Evolutionary conservation across 2,888 invertebrate genomes (phyloP), one percentile per base, ranked within the genome.

Genomic region (Syritta pipiens): DNA sequence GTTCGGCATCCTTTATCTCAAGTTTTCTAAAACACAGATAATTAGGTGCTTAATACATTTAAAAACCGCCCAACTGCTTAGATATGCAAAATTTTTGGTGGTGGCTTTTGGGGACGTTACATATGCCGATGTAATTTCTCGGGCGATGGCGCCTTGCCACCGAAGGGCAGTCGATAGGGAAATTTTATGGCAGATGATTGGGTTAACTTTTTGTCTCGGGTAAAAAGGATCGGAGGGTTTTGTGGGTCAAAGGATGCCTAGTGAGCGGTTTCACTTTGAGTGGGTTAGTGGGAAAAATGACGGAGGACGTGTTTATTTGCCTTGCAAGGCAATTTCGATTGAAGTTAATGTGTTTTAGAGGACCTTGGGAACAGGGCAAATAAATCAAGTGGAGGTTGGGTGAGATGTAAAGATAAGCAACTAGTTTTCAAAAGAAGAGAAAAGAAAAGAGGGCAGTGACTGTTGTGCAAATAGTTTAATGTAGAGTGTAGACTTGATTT

Each of bases 11-110:
- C 48, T 62, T 49, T 55, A 46, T 30, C 37, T 57, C 57, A 59
- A 32, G 28, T 40, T 40, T 10, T 32, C n/a, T 22, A 32, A 59
- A 57, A 40, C 55, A 22, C 48, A 35, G 48, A 67, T 67, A 67
- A 67, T 67, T 67, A 48, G 28, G 35, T 48, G 48, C 46, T 67
- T 67, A 67, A 14, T 37, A 40, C 10, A 30, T 57, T 40, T 57
- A 22, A 30, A 57, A 67, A 14, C 48, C 67, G 12, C 37, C 55
- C 57, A 57, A 55, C 46, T 40, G 55, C 46, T 30, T 10, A 6
- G 35, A 48, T 40, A 67, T 57, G 55, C 28, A 57, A 57, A 57
- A 48, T 20, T 48, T 9, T 24, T 7, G 32, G 22, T 12, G n/a
- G n/a, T 35, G 12, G 12, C 5, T 40, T 37, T 40, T 9, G 9